Base-by-base conservation (phyloP, 30 jellyfish, hydroid and myxozoan genomes). In the Hydra vulgaris region DNA sequence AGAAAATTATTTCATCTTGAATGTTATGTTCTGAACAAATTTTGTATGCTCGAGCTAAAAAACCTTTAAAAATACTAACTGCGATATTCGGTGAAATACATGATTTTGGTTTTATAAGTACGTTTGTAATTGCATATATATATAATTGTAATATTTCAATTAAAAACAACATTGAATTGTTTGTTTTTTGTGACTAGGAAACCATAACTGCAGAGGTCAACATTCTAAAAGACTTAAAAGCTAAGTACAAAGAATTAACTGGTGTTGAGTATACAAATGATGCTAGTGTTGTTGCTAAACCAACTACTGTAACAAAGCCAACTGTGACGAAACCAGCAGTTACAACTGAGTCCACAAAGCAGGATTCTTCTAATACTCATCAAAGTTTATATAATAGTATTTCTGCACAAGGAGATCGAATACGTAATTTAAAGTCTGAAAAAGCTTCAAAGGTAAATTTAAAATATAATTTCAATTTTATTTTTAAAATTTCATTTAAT, bases 351-450 rank as follows among this genome's bases (percentile, higher is more conserved):
- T 12, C 61, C 61, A 12, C 12, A 40, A 40, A 40, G 61, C 61
- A 40, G 12, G 61, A 40, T 5, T 40, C 61, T 5, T 40, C 61
- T 40, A 12, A 40, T 12, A 3, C 61, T 40, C 12, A 40, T 40
- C 61, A 40, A 12, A 40, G 61, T 40, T 74, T 87, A 25, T 26
- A 76, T 74, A 76, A 85, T 71, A 76, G 80, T 25, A 77, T 91
- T 20, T 25, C 95, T 16, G 98, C 83, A 18, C 98, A 91, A 84
- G 98, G 98, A 16, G 87, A 91, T 4, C 79, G 54, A 22, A 89
- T 91, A 73, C 78, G 98, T 21, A 27, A 73, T 0, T 80, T 91
- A 70, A 91, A 91, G 70, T 12, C 92, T 17, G 84, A 86, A 18
- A 23, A 87, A 27, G 95, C 96, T 12, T 69, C 92, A 24, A 87